These are phyloP conservation scores for Menidia beryllina DNA, from an alignment of 2,113 vertebrate genomes.

Conservation along the genomic window DNA sequence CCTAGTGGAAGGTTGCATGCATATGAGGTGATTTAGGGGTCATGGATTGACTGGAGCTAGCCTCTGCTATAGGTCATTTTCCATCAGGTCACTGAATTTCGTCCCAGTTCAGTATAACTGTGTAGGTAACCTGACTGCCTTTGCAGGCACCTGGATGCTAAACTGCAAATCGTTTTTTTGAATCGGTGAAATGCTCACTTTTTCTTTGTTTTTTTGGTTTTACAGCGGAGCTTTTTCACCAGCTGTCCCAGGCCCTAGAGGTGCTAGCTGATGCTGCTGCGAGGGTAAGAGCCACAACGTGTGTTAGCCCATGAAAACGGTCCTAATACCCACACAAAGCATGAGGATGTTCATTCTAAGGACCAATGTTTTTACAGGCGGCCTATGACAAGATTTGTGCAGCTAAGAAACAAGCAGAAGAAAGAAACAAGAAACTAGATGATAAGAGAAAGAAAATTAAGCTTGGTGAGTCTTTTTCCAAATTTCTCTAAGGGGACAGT, in stretches of 20 bases:
- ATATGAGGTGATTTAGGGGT: conserved; percentile 61
- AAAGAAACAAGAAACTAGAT: conserved; percentile 89
- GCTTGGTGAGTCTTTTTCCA: conserved; percentile 85
- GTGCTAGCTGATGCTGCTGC: conserved; percentile 93
- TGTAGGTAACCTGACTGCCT: conserved; percentile 67
- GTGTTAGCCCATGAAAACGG: neutral
- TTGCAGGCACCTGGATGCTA: conserved; percentile 42
- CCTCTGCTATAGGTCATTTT: conserved; percentile 14
- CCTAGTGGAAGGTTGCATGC: conserved; percentile 47
- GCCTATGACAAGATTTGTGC: conserved; percentile 91
- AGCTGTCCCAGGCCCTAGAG: conserved; percentile 95
- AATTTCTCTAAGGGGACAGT: neutral
- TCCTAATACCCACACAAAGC: neutral
- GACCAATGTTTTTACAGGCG: conserved; percentile 80
- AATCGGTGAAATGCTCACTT: too few relatives aligned
- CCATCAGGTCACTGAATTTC: conserved; percentile 55
- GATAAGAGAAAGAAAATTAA: conserved; percentile 96
- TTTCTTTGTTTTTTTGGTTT: conserved; percentile 25
- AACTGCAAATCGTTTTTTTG: neutral
- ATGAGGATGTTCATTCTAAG: neutral
- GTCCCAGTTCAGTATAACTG: conserved; percentile 58
- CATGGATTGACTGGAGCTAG: conserved; percentile 46
- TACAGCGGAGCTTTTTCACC: conserved; percentile 93
- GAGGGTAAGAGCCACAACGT: conserved; percentile 83
- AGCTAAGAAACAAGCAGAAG: conserved; percentile 92